Evolutionary conservation across 2,797 vertebrate genomes (phyloP).

Genomic region (Argyrosomus regius): DNA sequence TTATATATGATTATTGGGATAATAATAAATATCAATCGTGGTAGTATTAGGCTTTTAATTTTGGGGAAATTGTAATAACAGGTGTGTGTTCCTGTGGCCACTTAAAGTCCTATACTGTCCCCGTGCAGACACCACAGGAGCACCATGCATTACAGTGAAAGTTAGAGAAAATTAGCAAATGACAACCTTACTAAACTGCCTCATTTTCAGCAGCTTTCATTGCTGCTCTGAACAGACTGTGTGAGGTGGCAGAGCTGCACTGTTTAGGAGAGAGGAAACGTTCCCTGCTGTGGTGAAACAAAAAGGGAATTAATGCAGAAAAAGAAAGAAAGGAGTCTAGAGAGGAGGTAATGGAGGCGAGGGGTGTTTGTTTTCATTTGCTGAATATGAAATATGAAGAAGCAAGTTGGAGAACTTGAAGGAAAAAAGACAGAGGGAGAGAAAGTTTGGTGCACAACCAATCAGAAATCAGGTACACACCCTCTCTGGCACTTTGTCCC

Average conservation of each 20-base stretch:
- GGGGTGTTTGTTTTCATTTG: slow-evolving; percentile 73
- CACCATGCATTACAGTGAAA: slow-evolving; percentile 11
- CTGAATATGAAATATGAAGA: slow-evolving; percentile 74
- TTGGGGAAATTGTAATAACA: not conserved
- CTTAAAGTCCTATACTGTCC: not conserved
- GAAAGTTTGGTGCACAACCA: slow-evolving; percentile 52
- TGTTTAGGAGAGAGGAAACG: slow-evolving; percentile 19
- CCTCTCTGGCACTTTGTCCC: slow-evolving; percentile 40
- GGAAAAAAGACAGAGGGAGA: slow-evolving; percentile 49
- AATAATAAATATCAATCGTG: not conserved
- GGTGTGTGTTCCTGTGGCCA: slow-evolving; percentile 6
- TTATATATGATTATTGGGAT: not conserved
- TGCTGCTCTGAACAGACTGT: not conserved
- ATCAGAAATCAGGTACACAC: slow-evolving; percentile 51
- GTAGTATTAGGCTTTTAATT: not conserved
- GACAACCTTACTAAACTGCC: not conserved
- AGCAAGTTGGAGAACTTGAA: slow-evolving; percentile 55
- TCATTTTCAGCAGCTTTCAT: slow-evolving; percentile 3
- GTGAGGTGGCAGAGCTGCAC: not conserved
- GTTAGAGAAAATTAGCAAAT: slow-evolving; percentile 15
- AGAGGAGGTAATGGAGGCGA: slow-evolving; percentile 15
- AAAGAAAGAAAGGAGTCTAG: slow-evolving; percentile 1
- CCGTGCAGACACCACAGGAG: slow-evolving; percentile 7
- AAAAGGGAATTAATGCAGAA: slow-evolving; percentile 36
- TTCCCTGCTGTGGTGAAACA: slow-evolving; percentile 28